Conservation (phyloP, 2,888 invertebrate species). For the Tiliacea citrago region DNA sequence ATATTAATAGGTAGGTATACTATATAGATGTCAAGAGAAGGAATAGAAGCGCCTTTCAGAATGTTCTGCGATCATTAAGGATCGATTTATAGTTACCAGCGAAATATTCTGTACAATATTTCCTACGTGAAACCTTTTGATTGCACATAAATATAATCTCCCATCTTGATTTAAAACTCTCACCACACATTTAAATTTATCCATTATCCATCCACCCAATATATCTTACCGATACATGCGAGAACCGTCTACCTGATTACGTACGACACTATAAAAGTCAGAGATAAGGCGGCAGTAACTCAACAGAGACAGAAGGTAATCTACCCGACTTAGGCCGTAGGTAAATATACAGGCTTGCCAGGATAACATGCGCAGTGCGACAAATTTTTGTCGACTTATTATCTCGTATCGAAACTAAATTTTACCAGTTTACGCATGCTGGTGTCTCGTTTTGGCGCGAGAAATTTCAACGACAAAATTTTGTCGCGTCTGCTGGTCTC, state of each 20-base stretch:
- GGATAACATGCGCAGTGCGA: conserved; percentile 8
- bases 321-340: conserved; percentile 57
- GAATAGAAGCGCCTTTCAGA: neutral
- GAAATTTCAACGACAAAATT: neutral
- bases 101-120: neutral
- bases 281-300: conserved; percentile 69
- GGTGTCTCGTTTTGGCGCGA: neutral
- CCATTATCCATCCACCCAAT: conserved; percentile 41
- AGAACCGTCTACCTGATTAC: conserved; percentile 59
- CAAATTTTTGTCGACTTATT: conserved; percentile 28
- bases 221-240: conserved; percentile 41
- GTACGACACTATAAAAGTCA: conserved; percentile 68
- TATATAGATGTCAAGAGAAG: neutral
- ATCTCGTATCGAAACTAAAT: neutral
- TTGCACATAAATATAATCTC: neutral
- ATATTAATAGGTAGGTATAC: no score
- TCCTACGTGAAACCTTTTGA: neutral
- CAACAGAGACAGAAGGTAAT: conserved; percentile 70
- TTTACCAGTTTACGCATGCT: neutral
- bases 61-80: neutral
- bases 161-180: neutral
- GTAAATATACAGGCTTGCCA: conserved; percentile 61
- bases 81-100: neutral
- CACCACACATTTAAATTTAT: conserved; percentile 24
- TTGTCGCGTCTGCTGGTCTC: conserved; percentile 7